Evolutionary conservation across 2,113 vertebrate genomes (phyloP).

Genomic region (Colossoma macropomum): DNA sequence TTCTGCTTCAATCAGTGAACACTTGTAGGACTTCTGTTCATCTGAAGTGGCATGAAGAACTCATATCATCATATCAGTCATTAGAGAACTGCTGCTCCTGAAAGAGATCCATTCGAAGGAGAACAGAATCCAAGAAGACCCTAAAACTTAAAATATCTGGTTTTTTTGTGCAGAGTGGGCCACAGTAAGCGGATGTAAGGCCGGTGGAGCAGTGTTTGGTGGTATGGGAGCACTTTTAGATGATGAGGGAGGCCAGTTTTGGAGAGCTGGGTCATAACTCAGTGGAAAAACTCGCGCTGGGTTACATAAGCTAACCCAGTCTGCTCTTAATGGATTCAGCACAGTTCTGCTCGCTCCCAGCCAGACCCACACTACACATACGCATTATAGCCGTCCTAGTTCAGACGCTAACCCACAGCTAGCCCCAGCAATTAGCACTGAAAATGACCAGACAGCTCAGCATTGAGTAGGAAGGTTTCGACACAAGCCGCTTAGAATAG

Average conservation of each 20-base stretch:
- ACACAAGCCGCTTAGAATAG: background rate
- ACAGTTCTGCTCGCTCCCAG: background rate
- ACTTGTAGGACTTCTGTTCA: too few species aligned
- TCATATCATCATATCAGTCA: too few species aligned
- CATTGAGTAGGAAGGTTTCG: background rate
- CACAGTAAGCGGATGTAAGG: constrained; percentile 10
- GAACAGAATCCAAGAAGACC: background rate
- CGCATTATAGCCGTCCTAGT: background rate
- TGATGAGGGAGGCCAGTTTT: constrained; percentile 24
- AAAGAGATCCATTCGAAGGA: background rate
- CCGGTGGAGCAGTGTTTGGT: background rate
- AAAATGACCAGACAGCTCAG: background rate
- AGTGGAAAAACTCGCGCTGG: constrained; percentile 30
- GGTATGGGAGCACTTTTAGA: constrained; percentile 21
- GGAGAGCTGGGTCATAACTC: constrained; percentile 40
- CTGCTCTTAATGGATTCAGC: constrained; percentile 44
- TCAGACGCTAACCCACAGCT: background rate
- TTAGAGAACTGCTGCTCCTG: too few species aligned
- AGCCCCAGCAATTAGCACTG: background rate
- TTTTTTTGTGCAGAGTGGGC: background rate
- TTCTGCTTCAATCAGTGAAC: too few species aligned
- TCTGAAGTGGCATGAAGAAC: too few species aligned
- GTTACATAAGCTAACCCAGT: constrained; percentile 37
- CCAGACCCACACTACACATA: constrained; percentile 5
- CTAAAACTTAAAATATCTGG: background rate